A percentile compares a stretch with the other conserved stretches of the same genome.
Conservation (phyloP, 2,797 vertebrate species). For the Taeniopygia guttata region DNA sequence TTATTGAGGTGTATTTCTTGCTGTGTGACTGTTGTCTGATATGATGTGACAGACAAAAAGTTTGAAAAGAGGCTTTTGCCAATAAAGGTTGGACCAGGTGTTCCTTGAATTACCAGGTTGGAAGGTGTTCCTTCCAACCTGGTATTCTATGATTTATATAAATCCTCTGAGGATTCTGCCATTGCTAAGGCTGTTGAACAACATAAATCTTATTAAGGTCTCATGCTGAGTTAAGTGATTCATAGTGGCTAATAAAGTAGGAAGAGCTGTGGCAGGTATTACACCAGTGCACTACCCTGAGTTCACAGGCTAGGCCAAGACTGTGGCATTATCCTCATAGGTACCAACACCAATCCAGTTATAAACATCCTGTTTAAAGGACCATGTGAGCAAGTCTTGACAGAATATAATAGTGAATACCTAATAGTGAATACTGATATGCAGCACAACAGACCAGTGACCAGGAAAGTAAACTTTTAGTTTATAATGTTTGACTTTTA, state of each 20-base stretch:
- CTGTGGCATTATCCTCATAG: neutral
- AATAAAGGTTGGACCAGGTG: neutral
- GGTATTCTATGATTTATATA: neutral
- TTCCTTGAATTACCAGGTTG: accelerated
- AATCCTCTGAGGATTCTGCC: neutral
- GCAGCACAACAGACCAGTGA: neutral
- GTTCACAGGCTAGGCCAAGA: neutral
- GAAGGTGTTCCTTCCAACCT: neutral
- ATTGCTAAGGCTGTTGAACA: neutral
- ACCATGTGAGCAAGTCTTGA: neutral
- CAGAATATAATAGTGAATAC: neutral
- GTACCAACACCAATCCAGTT: neutral
- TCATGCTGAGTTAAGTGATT: neutral
- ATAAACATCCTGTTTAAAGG: neutral
- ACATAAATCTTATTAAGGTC: neutral
- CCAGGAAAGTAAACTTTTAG: neutral
- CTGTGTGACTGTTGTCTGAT: neutral
- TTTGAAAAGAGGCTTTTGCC: neutral
- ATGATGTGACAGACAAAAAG: neutral
- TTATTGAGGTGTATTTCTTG: neutral
- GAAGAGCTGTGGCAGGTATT: neutral
- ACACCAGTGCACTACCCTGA: neutral
- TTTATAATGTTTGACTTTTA: neutral
- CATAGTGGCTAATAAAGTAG: neutral
- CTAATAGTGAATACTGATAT: neutral